A percentile compares a stretch with the other conserved stretches of the same genome.
Evolutionary conservation across 2,888 invertebrate genomes (phyloP).

Genomic region (Crocallis elinguaria): DNA sequence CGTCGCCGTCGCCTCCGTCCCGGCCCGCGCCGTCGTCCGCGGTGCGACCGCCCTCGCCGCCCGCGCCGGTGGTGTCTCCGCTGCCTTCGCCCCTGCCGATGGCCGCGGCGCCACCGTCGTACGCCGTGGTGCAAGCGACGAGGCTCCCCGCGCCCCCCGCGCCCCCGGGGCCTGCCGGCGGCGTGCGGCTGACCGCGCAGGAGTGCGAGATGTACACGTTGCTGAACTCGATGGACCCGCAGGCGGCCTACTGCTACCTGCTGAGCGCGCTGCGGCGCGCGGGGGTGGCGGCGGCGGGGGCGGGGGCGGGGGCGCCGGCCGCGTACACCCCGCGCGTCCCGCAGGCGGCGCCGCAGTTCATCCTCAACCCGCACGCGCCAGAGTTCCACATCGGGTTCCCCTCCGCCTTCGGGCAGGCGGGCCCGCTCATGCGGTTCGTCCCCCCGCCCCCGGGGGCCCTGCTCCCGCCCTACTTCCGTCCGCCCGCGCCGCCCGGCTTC

Average conservation of each 20-base stretch:
- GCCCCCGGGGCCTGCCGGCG: constrained; percentile 6
- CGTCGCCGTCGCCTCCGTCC: constrained; percentile 1
- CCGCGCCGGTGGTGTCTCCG: background rate
- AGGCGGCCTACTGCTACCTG: constrained; percentile 63
- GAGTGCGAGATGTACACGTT: constrained; percentile 58
- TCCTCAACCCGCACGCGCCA: constrained; percentile 29
- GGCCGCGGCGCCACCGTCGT: background rate
- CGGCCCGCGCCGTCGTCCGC: background rate
- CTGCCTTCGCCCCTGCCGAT: background rate
- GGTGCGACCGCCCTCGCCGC: background rate
- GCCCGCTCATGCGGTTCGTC: too few species aligned
- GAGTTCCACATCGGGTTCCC: constrained; percentile 12
- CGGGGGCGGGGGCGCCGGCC: too few species aligned
- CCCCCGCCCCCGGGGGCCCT: background rate
- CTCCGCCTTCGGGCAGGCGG: background rate
- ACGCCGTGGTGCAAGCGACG: constrained; percentile 7
- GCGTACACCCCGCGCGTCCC: constrained; percentile 8
- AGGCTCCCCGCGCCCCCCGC: background rate
- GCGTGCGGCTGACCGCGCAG: constrained; percentile 48
- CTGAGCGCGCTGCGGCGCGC: constrained; percentile 48
- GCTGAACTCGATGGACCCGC: constrained; percentile 52
- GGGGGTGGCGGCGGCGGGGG: constrained; percentile 32
- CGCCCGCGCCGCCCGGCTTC: constrained; percentile 43
- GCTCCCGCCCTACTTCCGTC: background rate
- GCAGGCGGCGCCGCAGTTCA: background rate